Base-by-base conservation (phyloP, 2,888 invertebrate genomes). In the Hyposoter dolosus region DNA sequence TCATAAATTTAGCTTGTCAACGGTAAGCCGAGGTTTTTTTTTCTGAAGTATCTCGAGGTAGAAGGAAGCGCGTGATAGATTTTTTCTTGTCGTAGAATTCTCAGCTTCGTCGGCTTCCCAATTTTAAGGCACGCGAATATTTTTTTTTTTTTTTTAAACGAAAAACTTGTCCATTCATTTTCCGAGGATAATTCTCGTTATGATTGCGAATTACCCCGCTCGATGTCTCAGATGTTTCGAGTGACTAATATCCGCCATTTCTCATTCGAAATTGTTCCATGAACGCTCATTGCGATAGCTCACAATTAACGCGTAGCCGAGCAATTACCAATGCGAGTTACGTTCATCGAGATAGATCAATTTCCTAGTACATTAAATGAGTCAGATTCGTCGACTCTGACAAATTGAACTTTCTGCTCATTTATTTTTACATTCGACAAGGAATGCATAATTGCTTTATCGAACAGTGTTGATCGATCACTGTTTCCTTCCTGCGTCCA, bases 401-500 rank as follows among this genome's bases (percentile, higher is more conserved):
- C 1, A 5, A 60, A 15, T 28, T 28, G 1, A 15, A 60, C 28
- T 60, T 15, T 5, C 15, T 5, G 15, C 5, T 28, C 5, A 15
- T 60, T 28, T 60, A 28, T 28, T 60, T 60, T 28, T 0, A 12
- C 28, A 60, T 12, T 60, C 60, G 0, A 15, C 28, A 5, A 60
- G 28, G 28, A 60, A 15, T 28, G 60, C 60, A 28, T 60, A 60
- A 60, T 60, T 28, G 60, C 60, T 28, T 60, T 60, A 60, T 60
- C 60, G 28, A 28, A 28, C 60, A 28, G 28, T 15, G 28, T 60
- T 60, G 60, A 60, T 60, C 60, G 60, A 28, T 60, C 28, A 60
- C 1, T 28, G 12, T 28, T 60, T 28, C 60, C 4, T 28, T 60
- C 28, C 19, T 53, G 53, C 10, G 6, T 17, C 6, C 4, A 50